A percentile compares a stretch with the other conserved stretches of the same genome.
These are phyloP conservation scores for Dasypus novemcinctus DNA, from an alignment of 2,113 vertebrate genomes.

Conservation along the genomic window DNA sequence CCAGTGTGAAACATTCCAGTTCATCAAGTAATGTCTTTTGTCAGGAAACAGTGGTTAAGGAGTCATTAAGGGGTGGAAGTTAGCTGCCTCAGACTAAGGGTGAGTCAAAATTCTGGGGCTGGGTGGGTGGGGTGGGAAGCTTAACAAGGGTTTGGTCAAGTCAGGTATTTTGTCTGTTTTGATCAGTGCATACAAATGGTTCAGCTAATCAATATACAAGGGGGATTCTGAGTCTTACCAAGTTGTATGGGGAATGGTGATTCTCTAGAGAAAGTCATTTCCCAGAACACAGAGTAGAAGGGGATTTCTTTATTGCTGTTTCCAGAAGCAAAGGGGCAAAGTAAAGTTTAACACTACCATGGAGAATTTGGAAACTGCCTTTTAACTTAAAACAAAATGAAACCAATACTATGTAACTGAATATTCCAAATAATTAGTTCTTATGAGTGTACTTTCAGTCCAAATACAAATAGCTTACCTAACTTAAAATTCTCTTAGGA, in stretches of 20 bases:
- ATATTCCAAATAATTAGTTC: not conserved
- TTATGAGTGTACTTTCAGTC: not conserved
- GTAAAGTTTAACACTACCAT: not conserved
- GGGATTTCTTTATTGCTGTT: not conserved
- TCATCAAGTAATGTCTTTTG: not conserved
- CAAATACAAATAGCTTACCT: not conserved
- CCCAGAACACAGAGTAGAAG: not conserved
- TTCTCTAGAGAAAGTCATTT: not conserved
- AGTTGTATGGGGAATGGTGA: not conserved
- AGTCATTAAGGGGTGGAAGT: not conserved
- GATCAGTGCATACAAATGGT: not conserved
- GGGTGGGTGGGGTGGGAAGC: not conserved
- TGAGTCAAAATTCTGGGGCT: not conserved
- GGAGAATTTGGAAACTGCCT: not conserved
- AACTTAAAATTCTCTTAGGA: not conserved
- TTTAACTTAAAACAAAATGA: not conserved
- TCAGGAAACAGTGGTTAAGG: not conserved
- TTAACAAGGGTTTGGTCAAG: not conserved
- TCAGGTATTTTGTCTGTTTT: not conserved
- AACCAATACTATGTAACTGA: not conserved
- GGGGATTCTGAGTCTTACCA: not conserved
- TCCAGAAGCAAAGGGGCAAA: not conserved
- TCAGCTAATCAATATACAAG: not conserved
- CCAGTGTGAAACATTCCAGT: too few relatives aligned
- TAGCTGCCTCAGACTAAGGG: not conserved